Percentiles rank a stretch among this genome's conserved stretches.
These are phyloP conservation scores for Leucania comma DNA, from an alignment of 2,888 invertebrate genomes.

Conservation along the genomic window DNA sequence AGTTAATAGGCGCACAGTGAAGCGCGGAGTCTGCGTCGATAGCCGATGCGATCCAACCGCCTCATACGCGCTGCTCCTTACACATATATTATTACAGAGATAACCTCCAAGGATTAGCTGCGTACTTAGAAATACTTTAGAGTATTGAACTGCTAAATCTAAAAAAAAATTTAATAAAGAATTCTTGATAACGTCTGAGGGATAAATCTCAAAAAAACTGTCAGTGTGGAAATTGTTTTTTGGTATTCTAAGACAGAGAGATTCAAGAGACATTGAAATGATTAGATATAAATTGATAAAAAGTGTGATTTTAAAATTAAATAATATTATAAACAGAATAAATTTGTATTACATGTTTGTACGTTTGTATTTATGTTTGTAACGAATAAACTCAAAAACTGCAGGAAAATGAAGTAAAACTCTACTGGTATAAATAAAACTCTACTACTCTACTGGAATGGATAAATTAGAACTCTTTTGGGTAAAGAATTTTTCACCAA, in stretches of 20 bases:
- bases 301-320: background rate
- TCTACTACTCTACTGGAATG: too few relatives aligned
- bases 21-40: conserved; percentile 76
- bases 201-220: background rate
- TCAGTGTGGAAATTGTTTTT: background rate
- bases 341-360: too few relatives aligned
- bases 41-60: conserved; percentile 76
- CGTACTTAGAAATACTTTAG: conserved; percentile 35
- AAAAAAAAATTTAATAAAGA: conserved; percentile 18
- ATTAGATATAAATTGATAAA: background rate
- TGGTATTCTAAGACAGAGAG: too few relatives aligned
- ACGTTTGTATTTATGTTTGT: too few relatives aligned
- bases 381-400: too few relatives aligned
- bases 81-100: conserved; percentile 48
- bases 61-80: conserved; percentile 68
- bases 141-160: conserved; percentile 23
- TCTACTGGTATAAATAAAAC: too few relatives aligned
- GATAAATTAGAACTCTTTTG: too few relatives aligned
- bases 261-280: background rate
- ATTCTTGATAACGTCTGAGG: background rate
- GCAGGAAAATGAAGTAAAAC: too few relatives aligned
- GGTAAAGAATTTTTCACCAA: too few relatives aligned
- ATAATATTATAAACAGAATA: too few relatives aligned
- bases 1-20: conserved; percentile 78
- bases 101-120: conserved; percentile 49